phyloP scores from a whole-genome alignment of 2,888 invertebrate species.

The Penaeus monodon region DNA sequence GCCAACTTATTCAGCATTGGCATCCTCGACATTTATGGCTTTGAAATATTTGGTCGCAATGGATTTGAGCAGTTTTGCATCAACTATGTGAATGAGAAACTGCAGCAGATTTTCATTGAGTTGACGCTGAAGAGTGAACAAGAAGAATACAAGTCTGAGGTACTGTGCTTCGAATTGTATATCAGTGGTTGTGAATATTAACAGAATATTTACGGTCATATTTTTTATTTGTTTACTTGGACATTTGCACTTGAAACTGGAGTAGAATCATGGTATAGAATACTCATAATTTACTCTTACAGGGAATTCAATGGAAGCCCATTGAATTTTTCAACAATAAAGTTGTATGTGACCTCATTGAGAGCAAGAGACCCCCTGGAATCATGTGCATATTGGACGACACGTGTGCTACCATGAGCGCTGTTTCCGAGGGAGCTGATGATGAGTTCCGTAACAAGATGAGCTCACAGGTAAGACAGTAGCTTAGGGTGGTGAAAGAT shows the following conservation, averaged over 20 bases:
- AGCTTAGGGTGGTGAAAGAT: not conserved
- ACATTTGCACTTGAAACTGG: not conserved
- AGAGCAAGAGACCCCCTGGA: conserved; percentile 76
- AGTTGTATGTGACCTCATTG: conserved; percentile 79
- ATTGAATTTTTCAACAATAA: conserved; percentile 81
- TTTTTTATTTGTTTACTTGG: not conserved
- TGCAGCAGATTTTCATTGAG: conserved; percentile 81
- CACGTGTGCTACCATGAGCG: conserved; percentile 79
- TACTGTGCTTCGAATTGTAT: not conserved
- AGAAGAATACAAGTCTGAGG: conserved; percentile 70
- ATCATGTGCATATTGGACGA: conserved; percentile 78
- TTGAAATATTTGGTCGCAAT: conserved; percentile 79
- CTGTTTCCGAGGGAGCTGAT: conserved; percentile 77
- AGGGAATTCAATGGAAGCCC: conserved; percentile 78
- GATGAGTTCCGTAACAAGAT: conserved; percentile 72
- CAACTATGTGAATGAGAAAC: conserved; percentile 80
- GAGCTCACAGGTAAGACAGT: conserved; percentile 53
- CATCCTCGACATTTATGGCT: conserved; percentile 80
- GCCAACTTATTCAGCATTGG: conserved; percentile 73
- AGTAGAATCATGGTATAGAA: no score
- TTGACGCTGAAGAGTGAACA: conserved; percentile 79
- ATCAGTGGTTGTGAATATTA: not conserved
- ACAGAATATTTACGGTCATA: not conserved
- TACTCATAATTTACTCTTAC: conserved; percentile 66
- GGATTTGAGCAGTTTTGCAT: conserved; percentile 82